A percentile compares a stretch with the other conserved stretches of the same genome.
Evolutionary conservation across 2,888 invertebrate genomes (phyloP).

Genomic region (Xestia ashworthii): DNA sequence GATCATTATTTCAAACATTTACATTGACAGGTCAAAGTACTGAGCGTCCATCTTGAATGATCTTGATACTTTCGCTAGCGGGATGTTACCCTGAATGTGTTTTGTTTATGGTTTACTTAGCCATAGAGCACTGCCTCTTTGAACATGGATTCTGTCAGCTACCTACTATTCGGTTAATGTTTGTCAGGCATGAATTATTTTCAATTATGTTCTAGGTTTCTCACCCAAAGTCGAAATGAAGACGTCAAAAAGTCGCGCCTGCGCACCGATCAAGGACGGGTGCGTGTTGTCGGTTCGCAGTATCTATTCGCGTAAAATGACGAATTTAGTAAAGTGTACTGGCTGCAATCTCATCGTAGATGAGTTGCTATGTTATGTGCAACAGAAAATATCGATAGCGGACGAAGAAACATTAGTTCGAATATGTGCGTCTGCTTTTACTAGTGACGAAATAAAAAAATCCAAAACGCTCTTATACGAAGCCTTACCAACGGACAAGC

Average conservation of each 20-base stretch:
- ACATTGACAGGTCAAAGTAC: slow-evolving; percentile 74
- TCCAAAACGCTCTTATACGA: no score
- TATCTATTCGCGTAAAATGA: no score
- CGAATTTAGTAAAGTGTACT: no score
- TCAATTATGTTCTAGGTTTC: not conserved
- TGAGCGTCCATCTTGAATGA: slow-evolving; percentile 44
- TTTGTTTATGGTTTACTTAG: slow-evolving; percentile 35
- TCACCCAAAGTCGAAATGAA: not conserved
- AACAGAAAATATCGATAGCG: no score
- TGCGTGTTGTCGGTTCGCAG: no score
- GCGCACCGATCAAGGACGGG: no score
- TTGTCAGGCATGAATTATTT: not conserved
- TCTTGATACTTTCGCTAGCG: slow-evolving; percentile 60
- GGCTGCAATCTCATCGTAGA: no score
- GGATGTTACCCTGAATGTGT: slow-evolving; percentile 6
- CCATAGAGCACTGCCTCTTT: not conserved
- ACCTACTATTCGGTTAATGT: not conserved
- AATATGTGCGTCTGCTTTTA: no score
- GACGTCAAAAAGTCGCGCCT: slow-evolving; percentile 16
- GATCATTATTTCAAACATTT: slow-evolving; percentile 78
- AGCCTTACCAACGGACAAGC: no score
- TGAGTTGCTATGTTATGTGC: no score
- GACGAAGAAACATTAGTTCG: no score
- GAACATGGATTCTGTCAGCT: not conserved
- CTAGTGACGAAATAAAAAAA: no score